Evolutionary conservation across 2,797 vertebrate genomes (phyloP).

Genomic region (Etheostoma perlongum): DNA sequence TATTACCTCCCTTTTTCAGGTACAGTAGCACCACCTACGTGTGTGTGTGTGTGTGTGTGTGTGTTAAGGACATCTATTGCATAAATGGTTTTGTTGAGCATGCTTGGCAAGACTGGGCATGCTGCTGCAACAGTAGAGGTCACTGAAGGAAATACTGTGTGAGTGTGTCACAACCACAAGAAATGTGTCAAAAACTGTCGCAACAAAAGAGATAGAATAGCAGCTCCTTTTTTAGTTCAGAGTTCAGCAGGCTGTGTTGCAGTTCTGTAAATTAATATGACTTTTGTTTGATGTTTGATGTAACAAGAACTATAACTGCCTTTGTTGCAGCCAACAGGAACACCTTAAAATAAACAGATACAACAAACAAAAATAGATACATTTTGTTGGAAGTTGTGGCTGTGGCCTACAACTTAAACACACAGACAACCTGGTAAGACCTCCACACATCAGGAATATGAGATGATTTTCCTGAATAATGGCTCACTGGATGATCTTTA

Average conservation of each 20-base stretch:
- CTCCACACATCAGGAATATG: not conserved
- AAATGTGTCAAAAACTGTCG: slow-evolving; percentile 10
- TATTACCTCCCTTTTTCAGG: not conserved
- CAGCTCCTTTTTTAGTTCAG: not conserved
- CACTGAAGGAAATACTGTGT: not conserved
- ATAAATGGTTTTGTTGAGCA: slow-evolving; percentile 17
- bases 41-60: no score
- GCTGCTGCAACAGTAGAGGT: slow-evolving; percentile 22
- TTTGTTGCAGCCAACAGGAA: no score
- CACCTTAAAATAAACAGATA: no score
- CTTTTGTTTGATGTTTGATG: not conserved
- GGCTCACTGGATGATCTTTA: not conserved
- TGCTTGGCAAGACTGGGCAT: slow-evolving; percentile 52
- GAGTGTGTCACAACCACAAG: slow-evolving; percentile 2
- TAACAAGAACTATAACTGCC: not conserved
- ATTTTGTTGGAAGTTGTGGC: not conserved
- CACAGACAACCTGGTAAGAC: not conserved
- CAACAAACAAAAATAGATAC: no score
- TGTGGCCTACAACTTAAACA: not conserved
- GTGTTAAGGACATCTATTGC: slow-evolving; percentile 9
- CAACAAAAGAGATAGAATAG: not conserved
- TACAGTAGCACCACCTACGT: not conserved
- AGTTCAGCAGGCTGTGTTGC: not conserved
- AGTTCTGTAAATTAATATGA: not conserved
- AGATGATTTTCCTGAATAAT: not conserved